Percentiles rank a stretch among this genome's conserved stretches.
Conservation (phyloP, 2,797 vertebrate genomes). For the Enteromius fasciolatus region DNA sequence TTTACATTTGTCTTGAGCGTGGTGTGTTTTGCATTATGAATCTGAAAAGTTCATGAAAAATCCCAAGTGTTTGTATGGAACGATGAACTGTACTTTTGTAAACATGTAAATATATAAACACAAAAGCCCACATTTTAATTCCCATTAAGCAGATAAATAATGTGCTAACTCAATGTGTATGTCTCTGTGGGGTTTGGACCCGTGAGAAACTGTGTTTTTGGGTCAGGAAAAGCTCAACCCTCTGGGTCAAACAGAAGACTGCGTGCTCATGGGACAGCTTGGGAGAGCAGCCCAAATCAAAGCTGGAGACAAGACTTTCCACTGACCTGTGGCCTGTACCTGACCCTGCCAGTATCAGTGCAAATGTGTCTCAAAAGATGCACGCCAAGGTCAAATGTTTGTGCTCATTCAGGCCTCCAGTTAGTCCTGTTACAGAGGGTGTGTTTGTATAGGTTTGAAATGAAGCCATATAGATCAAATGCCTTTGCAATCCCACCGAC, state of each 20-base stretch:
- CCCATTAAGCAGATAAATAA: slow-evolving; percentile 59
- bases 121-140: slow-evolving; percentile 58
- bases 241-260: slow-evolving; percentile 55
- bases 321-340: slow-evolving; percentile 48
- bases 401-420: slow-evolving; percentile 19
- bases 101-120: not conserved
- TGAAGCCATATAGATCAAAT: not conserved
- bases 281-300: slow-evolving; percentile 61
- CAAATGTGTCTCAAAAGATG: slow-evolving; percentile 1
- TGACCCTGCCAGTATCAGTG: not conserved
- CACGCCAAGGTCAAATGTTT: not conserved
- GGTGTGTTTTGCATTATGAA: not conserved
- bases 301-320: slow-evolving; percentile 73
- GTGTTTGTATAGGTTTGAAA: not conserved
- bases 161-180: slow-evolving; percentile 66
- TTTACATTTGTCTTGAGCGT: not conserved
- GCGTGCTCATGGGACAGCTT: slow-evolving; percentile 46
- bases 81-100: slow-evolving; percentile 44
- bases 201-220: slow-evolving; percentile 73
- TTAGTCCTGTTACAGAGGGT: not conserved
- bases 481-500: not conserved
- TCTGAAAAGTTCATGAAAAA: not conserved
- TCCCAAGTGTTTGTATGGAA: not conserved
- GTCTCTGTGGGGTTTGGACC: slow-evolving; percentile 63
- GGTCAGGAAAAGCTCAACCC: slow-evolving; percentile 65